A percentile compares a stretch with the other conserved stretches of the same genome.
phyloP scores from a whole-genome alignment of 2,797 vertebrate genomes.

The Sebastes oblongus region DNA sequence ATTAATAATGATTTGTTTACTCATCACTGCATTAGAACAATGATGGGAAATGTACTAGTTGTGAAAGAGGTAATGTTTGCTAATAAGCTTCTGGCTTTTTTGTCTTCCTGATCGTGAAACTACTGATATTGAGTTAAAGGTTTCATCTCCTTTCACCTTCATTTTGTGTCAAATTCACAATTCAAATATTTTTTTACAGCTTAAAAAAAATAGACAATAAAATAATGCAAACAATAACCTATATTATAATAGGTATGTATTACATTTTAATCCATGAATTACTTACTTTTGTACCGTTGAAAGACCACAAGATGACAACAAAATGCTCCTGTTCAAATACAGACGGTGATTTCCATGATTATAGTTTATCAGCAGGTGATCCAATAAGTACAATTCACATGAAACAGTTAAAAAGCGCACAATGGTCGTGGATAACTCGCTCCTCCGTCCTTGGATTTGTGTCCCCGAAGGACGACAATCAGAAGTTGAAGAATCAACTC shows the following conservation, averaged over 20 bases:
- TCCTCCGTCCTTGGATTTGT: not conserved
- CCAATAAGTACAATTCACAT: constrained; percentile 3
- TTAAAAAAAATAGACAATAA: not conserved
- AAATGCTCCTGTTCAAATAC: not conserved
- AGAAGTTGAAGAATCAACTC: constrained; percentile 67
- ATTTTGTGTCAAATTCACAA: not conserved
- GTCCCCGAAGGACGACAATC: constrained; percentile 18
- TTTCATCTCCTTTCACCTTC: not conserved
- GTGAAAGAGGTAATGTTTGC: not conserved
- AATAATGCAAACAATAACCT: not conserved
- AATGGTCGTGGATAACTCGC: not conserved
- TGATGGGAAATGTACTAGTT: not conserved
- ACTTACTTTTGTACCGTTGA: constrained; percentile 47
- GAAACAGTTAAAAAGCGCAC: not conserved
- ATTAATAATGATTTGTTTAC: not conserved
- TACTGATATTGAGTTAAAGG: not conserved
- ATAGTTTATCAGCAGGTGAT: constrained; percentile 30
- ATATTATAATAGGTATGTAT: accelerated
- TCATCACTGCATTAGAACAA: not conserved
- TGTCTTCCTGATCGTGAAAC: not conserved
- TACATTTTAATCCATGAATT: not conserved
- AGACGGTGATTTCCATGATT: constrained; percentile 23
- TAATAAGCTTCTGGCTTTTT: constrained; percentile 1
- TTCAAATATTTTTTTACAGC: not conserved
- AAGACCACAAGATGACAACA: not conserved